Conservation (phyloP, 2,797 vertebrate genomes). For the Potorous gilbertii region DNA sequence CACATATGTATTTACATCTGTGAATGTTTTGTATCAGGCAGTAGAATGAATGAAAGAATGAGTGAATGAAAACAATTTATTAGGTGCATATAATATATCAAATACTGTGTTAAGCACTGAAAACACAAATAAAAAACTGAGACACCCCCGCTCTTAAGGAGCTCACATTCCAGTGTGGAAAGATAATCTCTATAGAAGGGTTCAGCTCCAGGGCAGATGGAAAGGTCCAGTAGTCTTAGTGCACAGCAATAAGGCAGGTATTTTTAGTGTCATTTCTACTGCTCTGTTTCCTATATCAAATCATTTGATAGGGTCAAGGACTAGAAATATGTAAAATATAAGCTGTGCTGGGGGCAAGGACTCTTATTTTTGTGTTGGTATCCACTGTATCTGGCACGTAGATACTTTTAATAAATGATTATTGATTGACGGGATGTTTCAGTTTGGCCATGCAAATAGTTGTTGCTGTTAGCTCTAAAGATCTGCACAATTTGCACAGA, state of each 20-base stretch:
- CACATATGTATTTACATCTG: neutral
- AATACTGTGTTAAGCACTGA: neutral
- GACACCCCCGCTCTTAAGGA: neutral
- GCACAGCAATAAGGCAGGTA: neutral
- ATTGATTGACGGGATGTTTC: neutral
- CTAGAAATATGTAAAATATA: neutral
- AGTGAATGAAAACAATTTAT: neutral
- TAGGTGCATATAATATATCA: neutral
- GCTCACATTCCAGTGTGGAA: neutral
- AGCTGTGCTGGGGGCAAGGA: neutral
- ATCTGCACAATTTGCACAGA: neutral
- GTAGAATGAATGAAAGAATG: neutral
- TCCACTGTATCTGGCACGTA: neutral
- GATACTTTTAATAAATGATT: neutral
- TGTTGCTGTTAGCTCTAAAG: neutral
- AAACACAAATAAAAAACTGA: neutral
- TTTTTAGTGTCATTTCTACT: neutral
- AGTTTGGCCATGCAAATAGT: neutral
- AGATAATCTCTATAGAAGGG: neutral
- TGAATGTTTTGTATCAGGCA: neutral
- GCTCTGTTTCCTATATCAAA: neutral
- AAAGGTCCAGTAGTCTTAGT: neutral
- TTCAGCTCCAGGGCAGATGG: neutral
- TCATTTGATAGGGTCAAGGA: neutral
- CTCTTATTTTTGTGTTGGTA: neutral